Percentiles rank a stretch among this genome's conserved stretches.
These are phyloP conservation scores for Malachius bipustulatus DNA, from an alignment of 2,888 invertebrate genomes.

Conservation along the genomic window DNA sequence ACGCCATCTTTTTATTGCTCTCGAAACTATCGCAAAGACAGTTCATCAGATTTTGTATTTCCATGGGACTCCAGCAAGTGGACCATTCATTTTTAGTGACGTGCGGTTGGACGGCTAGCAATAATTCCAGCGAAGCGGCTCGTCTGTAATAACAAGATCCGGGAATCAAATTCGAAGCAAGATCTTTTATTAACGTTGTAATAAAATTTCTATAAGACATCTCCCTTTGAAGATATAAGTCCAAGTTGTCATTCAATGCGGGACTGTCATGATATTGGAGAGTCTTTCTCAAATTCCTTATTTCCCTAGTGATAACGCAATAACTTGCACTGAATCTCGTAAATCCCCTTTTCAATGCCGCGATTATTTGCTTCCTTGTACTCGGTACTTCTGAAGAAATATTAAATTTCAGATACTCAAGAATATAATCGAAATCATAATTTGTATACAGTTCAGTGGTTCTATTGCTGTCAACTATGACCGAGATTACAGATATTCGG, in stretches of 20 bases:
- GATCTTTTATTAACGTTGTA: constrained; percentile 16
- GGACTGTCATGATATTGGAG: not conserved
- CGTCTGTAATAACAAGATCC: constrained; percentile 29
- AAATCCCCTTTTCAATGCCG: constrained; percentile 58
- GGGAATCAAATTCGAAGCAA: constrained; percentile 23
- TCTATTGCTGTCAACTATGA: constrained; percentile 63
- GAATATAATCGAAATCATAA: constrained; percentile 51
- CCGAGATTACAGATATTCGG: constrained; percentile 52
- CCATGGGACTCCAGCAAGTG: constrained; percentile 22
- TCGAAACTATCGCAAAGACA: constrained; percentile 59
- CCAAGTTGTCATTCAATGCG: not conserved
- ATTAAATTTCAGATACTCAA: constrained; percentile 54
- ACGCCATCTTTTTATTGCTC: constrained; percentile 55
- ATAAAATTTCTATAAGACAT: constrained; percentile 21
- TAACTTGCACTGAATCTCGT: constrained; percentile 41
- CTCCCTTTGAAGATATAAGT: constrained; percentile 7
- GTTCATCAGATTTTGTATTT: constrained; percentile 26
- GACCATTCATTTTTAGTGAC: constrained; percentile 23
- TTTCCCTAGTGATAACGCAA: constrained; percentile 21
- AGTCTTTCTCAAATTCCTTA: constrained; percentile 6
- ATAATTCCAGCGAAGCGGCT: constrained; percentile 26
- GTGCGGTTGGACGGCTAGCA: constrained; percentile 20
- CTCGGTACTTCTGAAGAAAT: constrained; percentile 54
- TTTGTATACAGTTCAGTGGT: constrained; percentile 52
- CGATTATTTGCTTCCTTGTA: constrained; percentile 55